A percentile compares a stretch with the other conserved stretches of the same genome.
Evolutionary conservation across 1,140 invertebrate genomes (phyloP).

Genomic region (Heliconius himera): DNA sequence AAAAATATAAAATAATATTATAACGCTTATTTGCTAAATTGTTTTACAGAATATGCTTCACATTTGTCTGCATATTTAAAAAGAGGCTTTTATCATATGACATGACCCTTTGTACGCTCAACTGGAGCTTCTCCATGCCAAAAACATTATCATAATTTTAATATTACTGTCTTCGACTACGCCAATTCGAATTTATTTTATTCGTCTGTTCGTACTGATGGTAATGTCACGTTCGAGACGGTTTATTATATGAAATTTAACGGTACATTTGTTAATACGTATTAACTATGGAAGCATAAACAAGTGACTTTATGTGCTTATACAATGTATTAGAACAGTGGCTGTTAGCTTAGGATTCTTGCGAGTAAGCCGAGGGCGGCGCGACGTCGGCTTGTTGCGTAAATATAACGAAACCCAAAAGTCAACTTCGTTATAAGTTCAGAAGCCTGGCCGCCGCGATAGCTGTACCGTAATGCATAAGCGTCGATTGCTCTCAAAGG

Average conservation of each 20-base stretch:
- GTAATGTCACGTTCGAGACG: slow-evolving; percentile 60
- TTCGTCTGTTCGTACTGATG: slow-evolving; percentile 61
- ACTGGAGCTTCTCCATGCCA: slow-evolving; percentile 52
- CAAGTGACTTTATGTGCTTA: slow-evolving; percentile 48
- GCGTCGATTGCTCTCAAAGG: slow-evolving; percentile 66
- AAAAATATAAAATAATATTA: not conserved
- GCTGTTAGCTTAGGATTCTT: slow-evolving; percentile 57
- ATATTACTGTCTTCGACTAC: slow-evolving; percentile 59
- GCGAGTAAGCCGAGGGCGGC: slow-evolving; percentile 47
- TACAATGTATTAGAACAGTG: slow-evolving; percentile 44
- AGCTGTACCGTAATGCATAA: slow-evolving; percentile 59
- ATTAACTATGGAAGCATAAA: slow-evolving; percentile 45
- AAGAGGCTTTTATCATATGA: slow-evolving; percentile 56
- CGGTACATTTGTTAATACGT: slow-evolving; percentile 53
- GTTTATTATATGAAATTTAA: slow-evolving; percentile 59
- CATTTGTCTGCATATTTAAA: slow-evolving; percentile 19
- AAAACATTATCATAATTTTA: slow-evolving; percentile 68
- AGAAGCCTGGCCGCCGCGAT: slow-evolving; percentile 56
- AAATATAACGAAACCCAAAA: slow-evolving; percentile 47
- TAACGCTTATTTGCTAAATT: not conserved
- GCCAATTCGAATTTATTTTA: slow-evolving; percentile 64
- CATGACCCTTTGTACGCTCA: slow-evolving; percentile 57
- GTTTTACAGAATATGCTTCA: not conserved
- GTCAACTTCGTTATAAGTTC: slow-evolving; percentile 43
- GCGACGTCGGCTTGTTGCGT: slow-evolving; percentile 51